These are phyloP conservation scores for Ochotona princeps DNA, from an alignment of 2,113 vertebrate species.

Conservation along the genomic window DNA sequence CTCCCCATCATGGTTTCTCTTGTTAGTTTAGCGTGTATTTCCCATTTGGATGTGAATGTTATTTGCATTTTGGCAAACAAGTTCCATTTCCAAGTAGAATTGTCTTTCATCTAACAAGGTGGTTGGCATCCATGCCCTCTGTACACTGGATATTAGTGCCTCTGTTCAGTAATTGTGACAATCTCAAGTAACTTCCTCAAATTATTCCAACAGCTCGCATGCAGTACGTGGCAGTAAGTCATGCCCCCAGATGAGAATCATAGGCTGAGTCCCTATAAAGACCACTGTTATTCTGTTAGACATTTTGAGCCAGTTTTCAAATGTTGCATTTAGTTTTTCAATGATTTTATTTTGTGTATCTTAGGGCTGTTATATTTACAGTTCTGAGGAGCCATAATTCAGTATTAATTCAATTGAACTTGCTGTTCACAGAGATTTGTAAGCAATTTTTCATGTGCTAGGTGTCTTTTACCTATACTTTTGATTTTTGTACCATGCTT, in stretches of 20 bases:
- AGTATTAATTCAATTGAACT: conserved; percentile 33
- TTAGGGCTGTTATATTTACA: not conserved
- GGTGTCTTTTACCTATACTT: not conserved
- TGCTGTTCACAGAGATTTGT: conserved; percentile 6
- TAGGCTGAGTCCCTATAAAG: conserved; percentile 1
- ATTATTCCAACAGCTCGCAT: not conserved
- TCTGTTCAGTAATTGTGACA: not conserved
- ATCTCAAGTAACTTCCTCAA: not conserved
- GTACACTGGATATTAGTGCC: not conserved
- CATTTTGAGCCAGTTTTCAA: not conserved
- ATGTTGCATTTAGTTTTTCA: not conserved
- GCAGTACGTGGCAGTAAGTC: not conserved
- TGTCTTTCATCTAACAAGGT: not conserved
- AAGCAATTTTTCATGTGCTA: not conserved
- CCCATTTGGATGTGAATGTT: not conserved
- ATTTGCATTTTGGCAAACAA: not conserved
- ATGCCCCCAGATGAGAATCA: conserved; percentile 9
- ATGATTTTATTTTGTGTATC: not conserved
- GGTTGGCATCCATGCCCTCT: not conserved
- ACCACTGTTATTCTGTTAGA: not conserved
- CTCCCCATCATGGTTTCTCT: not conserved
- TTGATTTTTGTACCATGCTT: conserved; percentile 12
- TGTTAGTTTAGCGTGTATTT: conserved; percentile 20
- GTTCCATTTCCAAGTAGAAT: not conserved
- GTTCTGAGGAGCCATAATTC: not conserved